Evolutionary conservation across 2,888 invertebrate genomes (phyloP), one percentile per base, ranked within the genome.

Genomic region (Podotricha telesiphe): DNA sequence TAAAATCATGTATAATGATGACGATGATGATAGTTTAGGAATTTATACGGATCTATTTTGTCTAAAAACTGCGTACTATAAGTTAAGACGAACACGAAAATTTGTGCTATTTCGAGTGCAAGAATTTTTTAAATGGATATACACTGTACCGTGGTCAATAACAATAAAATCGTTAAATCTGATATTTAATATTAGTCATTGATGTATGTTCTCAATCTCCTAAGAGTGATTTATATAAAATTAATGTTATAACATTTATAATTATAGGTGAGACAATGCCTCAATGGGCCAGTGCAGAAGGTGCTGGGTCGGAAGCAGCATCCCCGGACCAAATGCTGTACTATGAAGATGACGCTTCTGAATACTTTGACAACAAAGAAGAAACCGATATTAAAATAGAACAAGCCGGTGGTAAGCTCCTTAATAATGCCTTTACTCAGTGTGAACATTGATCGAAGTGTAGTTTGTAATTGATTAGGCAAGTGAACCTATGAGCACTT

Each of bases 241-340:
- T 37, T 34, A 17, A 28, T 34, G 10, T 28, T 55, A 34, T 28
- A 28, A 34, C n/a, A n/a, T 15, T 19, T 28, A n/a, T 47, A 20
- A 66, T 68, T 67, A 10, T 74, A 79, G 79, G 72, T 71, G 63
- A 68, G 66, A 76, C 72, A 72, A 89, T 90, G 90, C 89, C 87
- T 73, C 88, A 87, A 75, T 89, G 88, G 88, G 86, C 86, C 65
- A 86, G 82, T 64, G 82, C 80, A 45, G 88, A 86, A 68, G 83
- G 80, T 45, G 84, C 80, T 48, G 84, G 81, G 61, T 80, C 86
- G 7, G 84, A 84, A 67, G 84, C 85, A 11, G 83, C 85, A 69
- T 86, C 87, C 8, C 87, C 86, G 13, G 85, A 84, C 66, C 84
- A 86, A 73, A 78, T 80, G 81, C 66, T 82, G 56, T 83, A 78